phyloP scores from a whole-genome alignment of 2,888 invertebrate genomes.

The Ophion ventricosus region DNA sequence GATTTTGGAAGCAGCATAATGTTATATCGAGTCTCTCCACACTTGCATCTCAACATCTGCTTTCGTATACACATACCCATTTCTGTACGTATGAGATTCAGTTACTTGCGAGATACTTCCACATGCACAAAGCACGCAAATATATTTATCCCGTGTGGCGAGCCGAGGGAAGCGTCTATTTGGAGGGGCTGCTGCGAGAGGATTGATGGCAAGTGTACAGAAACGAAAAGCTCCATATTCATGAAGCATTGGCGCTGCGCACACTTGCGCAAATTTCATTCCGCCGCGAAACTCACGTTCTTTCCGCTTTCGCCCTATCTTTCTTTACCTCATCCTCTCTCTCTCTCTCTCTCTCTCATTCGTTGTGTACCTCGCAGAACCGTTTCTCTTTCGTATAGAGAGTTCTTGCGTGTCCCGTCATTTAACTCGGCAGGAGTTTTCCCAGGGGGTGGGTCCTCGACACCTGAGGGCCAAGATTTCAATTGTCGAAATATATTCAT shows the following conservation, averaged over 20 bases:
- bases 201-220: slow-evolving; percentile 74
- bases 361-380: slow-evolving; percentile 55
- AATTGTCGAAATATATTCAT: slow-evolving; percentile 49
- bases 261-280: slow-evolving; percentile 81
- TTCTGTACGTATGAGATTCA: slow-evolving; percentile 26
- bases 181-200: slow-evolving; percentile 23
- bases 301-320: slow-evolving; percentile 59
- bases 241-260: slow-evolving; percentile 75
- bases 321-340: slow-evolving; percentile 56
- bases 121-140: slow-evolving; percentile 66
- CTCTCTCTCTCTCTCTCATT: too few relatives aligned
- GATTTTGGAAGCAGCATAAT: slow-evolving; percentile 52
- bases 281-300: slow-evolving; percentile 67
- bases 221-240: slow-evolving; percentile 82
- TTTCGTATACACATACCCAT: neutral
- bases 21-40: slow-evolving; percentile 55
- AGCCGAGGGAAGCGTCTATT: slow-evolving; percentile 54
- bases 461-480: slow-evolving; percentile 63
- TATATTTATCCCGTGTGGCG: slow-evolving; percentile 60
- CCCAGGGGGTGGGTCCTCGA: slow-evolving; percentile 30
- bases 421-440: slow-evolving; percentile 53
- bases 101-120: slow-evolving; percentile 51
- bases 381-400: slow-evolving; percentile 44
- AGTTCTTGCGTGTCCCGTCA: slow-evolving; percentile 52
- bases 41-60: slow-evolving; percentile 43